A percentile compares a stretch with the other conserved stretches of the same genome.
Evolutionary conservation across 2,888 invertebrate species (phyloP).

Genomic region (Lepidochrysops patricia): DNA sequence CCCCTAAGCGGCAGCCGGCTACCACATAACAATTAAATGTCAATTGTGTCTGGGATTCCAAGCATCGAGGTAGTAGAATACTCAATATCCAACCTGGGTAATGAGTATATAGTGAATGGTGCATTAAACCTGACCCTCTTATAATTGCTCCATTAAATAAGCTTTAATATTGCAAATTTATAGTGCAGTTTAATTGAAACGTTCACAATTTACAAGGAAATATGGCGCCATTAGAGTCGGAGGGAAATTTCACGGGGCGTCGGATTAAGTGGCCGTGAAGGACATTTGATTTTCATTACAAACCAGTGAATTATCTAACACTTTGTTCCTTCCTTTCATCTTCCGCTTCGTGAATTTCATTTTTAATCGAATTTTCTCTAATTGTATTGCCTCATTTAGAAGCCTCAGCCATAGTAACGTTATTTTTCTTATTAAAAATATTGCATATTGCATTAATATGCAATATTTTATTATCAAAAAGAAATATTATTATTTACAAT

Average conservation of each 20-base stretch:
- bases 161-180: background rate
- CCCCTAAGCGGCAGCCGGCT: no score
- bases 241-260: constrained; percentile 15
- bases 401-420: background rate
- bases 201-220: constrained; percentile 14
- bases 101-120: no score
- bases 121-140: background rate
- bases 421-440: no score
- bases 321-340: constrained; percentile 1
- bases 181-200: constrained; percentile 11
- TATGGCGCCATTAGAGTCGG: constrained; percentile 15
- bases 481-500: no score
- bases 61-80: no score
- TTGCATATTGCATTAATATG: no score
- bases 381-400: background rate
- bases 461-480: no score
- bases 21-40: no score
- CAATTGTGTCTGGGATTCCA: no score
- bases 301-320: constrained; percentile 13
- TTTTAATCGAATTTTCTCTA: constrained; percentile 5
- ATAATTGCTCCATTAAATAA: background rate
- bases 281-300: constrained; percentile 19
- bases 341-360: constrained; percentile 13
- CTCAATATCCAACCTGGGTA: no score
- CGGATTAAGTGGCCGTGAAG: constrained; percentile 20